Base-by-base conservation (phyloP, 2,113 vertebrate species). In the Oceanodroma tethys region DNA sequence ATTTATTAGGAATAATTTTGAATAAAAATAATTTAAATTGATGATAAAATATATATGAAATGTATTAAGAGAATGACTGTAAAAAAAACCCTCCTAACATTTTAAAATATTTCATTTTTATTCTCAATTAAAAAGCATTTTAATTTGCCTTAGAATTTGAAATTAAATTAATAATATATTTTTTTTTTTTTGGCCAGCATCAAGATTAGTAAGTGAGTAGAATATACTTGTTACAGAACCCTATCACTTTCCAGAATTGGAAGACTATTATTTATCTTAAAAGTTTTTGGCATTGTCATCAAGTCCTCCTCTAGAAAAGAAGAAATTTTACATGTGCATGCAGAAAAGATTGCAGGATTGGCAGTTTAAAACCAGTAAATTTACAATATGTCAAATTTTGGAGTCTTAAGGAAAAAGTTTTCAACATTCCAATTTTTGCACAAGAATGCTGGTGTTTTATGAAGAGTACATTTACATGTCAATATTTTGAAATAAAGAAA, bases 1-100 rank as follows among this genome's bases (percentile, higher is more conserved):
- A 18, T 71, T 38, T 43, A 47, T 66, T 30, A 71, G 14, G 81
- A 78, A 71, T 55, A 62, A 6, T 83, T 81, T 25, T 14, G 1
- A 73, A 80, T n/a, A 47, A 68, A 82, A 48, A 17, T 32, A 27
- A 76, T n/a, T 59, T 42, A 34, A 90, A 58, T 23, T 30, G 4
- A 27, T 45, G 11, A 19, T 56, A 82, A 55, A 73, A 48, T 27
- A 27, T 1, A 29, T 12, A 34, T 13, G 13, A 72, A 93, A 73
- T 59, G 22, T 20, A 79, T 16, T 21, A 67, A 30, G 8, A 73
- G 8, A 55, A 4, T 47, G 26, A 67, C 75, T 17, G 3, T 13
- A 42, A 81, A 55, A 30, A 14, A 5, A 2, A 1, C 1, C 16
- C 4, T 6, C 8, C 3, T 16, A 5, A 8, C 3, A 42, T 43